Conservation (phyloP, 2,888 invertebrate genomes). For the Neocrepidodera transversa region DNA sequence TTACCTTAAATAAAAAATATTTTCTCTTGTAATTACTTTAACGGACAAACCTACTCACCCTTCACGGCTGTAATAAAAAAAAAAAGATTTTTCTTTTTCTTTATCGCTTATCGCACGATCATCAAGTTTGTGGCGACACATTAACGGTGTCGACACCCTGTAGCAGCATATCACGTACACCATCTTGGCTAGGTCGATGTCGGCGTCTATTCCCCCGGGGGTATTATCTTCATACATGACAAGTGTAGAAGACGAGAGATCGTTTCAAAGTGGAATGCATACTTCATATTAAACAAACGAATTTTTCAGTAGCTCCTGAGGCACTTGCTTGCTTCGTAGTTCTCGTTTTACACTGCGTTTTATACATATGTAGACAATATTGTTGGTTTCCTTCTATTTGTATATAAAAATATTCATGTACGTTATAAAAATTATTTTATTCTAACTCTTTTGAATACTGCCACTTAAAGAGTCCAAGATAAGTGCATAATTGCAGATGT, state of each 20-base stretch:
- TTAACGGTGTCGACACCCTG: conserved; percentile 32
- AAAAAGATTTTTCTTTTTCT: background rate
- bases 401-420: no score
- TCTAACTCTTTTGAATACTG: no score
- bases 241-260: conserved; percentile 32
- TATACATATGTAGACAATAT: conserved; percentile 1
- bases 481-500: no score
- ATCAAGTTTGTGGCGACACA: conserved; percentile 22
- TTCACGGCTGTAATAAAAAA: background rate
- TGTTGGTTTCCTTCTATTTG: background rate
- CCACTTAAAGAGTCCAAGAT: no score
- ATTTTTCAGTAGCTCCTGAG: conserved; percentile 18
- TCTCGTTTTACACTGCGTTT: background rate
- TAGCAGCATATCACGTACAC: conserved; percentile 33
- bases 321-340: conserved; percentile 17
- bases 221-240: conserved; percentile 34
- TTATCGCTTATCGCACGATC: conserved; percentile 1
- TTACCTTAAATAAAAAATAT: no score
- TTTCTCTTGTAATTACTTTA: no score
- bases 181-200: conserved; percentile 28
- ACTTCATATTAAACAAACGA: conserved; percentile 29
- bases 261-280: conserved; percentile 28
- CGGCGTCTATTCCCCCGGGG: conserved; percentile 27
- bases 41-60: no score
- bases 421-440: no score